Evolutionary conservation across 2,888 invertebrate genomes (phyloP).

Genomic region (Drosophila imparisetae): DNA sequence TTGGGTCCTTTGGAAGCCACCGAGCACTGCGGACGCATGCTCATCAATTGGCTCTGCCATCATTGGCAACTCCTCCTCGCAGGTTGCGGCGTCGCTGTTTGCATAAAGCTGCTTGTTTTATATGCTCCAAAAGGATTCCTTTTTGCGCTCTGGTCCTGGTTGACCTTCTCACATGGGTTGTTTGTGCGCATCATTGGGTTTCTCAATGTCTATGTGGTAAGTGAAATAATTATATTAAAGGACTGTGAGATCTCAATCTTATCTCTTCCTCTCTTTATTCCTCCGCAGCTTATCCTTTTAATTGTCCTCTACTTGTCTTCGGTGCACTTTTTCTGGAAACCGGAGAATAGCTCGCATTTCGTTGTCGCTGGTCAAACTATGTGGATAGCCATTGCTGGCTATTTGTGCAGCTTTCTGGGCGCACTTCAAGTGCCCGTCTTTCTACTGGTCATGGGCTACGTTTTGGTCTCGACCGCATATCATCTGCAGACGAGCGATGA

Average conservation of each 20-base stretch:
- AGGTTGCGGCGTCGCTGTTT: slow-evolving; percentile 80
- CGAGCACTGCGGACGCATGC: slow-evolving; percentile 90
- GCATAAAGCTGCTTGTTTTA: slow-evolving; percentile 78
- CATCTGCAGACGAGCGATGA: slow-evolving; percentile 83
- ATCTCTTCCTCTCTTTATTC: slow-evolving; percentile 21
- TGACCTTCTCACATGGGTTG: slow-evolving; percentile 81
- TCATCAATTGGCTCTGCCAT: slow-evolving; percentile 89
- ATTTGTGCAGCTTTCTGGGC: slow-evolving; percentile 90
- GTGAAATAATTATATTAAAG: slow-evolving; percentile 15
- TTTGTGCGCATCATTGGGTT: slow-evolving; percentile 82
- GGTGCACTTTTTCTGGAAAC: slow-evolving; percentile 91
- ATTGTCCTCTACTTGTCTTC: slow-evolving; percentile 89
- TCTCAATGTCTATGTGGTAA: slow-evolving; percentile 82
- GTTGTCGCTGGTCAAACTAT: slow-evolving; percentile 89
- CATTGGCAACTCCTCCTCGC: slow-evolving; percentile 88
- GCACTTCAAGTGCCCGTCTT: slow-evolving; percentile 91
- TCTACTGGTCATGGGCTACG: slow-evolving; percentile 88
- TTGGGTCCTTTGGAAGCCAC: slow-evolving; percentile 91
- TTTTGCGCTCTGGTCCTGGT: slow-evolving; percentile 85
- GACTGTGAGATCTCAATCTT: not conserved
- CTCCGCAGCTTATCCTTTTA: slow-evolving; percentile 89
- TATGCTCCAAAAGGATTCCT: slow-evolving; percentile 88
- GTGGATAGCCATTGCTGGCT: slow-evolving; percentile 92
- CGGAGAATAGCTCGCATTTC: slow-evolving; percentile 88
- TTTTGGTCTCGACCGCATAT: slow-evolving; percentile 76